Evolutionary conservation across 2,113 vertebrate species (phyloP).

Genomic region (Rattus rattus): DNA sequence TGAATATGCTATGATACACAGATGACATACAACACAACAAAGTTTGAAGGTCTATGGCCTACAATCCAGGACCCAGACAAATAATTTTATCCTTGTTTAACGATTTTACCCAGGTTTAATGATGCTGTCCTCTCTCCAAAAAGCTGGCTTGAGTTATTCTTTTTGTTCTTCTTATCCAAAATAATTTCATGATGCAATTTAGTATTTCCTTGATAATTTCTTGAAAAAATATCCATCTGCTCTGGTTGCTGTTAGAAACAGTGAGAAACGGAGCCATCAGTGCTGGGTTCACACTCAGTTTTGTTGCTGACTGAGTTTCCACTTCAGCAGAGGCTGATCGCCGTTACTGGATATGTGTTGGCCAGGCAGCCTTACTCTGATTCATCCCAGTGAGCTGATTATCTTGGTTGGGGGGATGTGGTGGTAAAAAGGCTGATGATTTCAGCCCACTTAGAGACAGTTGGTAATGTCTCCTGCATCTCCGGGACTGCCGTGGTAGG

Average conservation of each 20-base stretch:
- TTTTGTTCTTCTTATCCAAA: slow-evolving; percentile 23
- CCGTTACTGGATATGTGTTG: background rate
- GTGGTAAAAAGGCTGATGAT: background rate
- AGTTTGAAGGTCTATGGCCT: background rate
- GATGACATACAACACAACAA: background rate
- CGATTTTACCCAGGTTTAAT: no score
- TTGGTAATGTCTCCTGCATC: background rate
- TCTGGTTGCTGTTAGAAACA: background rate
- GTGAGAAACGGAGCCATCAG: background rate
- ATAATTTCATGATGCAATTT: background rate
- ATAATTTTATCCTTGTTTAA: no score
- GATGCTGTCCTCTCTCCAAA: background rate
- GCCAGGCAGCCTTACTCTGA: background rate
- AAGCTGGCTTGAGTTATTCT: background rate
- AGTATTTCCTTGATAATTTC: slow-evolving; percentile 14
- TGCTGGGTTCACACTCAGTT: background rate
- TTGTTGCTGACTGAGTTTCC: background rate
- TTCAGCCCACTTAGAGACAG: background rate
- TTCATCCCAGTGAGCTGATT: background rate
- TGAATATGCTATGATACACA: background rate
- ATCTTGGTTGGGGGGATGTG: background rate
- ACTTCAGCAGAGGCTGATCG: background rate
- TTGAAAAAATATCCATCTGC: background rate
- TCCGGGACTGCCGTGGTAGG: background rate
- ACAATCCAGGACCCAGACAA: background rate